phyloP scores from a whole-genome alignment of 2,797 vertebrate species.

The Paramormyrops hopkinsi region DNA sequence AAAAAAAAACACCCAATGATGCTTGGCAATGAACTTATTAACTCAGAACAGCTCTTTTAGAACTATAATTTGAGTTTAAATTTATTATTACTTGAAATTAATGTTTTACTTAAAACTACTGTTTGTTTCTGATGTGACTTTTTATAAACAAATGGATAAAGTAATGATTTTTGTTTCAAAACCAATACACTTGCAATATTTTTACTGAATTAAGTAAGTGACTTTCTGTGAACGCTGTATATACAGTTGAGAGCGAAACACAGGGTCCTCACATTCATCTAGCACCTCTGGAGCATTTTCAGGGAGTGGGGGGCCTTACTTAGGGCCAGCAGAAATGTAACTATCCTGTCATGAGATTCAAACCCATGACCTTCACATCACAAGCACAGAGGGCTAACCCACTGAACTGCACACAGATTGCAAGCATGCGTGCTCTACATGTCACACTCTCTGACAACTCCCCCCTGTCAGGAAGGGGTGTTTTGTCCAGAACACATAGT shows the following conservation, averaged over 20 bases:
- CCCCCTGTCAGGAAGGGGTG: neutral
- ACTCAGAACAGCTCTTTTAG: neutral
- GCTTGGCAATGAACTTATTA: neutral
- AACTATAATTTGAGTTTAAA: neutral
- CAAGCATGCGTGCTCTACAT: too few relatives aligned
- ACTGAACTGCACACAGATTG: neutral
- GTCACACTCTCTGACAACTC: neutral
- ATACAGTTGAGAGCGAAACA: neutral
- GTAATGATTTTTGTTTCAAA: neutral
- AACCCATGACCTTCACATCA: neutral
- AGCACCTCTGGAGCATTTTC: neutral
- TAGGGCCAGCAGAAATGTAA: neutral
- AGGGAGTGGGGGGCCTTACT: neutral
- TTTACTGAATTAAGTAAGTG: neutral
- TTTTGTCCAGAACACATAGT: neutral
- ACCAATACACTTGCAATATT: neutral
- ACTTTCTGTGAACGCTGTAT: neutral
- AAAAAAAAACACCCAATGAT: neutral
- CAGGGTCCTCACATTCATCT: neutral
- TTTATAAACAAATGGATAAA: neutral
- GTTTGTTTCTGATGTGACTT: neutral
- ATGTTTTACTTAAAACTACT: neutral
- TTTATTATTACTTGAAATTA: neutral
- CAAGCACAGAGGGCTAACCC: neutral
- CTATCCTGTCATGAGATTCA: neutral